Evolutionary conservation across 2,113 vertebrate genomes (phyloP).

Genomic region (Hiodon tergisus): DNA sequence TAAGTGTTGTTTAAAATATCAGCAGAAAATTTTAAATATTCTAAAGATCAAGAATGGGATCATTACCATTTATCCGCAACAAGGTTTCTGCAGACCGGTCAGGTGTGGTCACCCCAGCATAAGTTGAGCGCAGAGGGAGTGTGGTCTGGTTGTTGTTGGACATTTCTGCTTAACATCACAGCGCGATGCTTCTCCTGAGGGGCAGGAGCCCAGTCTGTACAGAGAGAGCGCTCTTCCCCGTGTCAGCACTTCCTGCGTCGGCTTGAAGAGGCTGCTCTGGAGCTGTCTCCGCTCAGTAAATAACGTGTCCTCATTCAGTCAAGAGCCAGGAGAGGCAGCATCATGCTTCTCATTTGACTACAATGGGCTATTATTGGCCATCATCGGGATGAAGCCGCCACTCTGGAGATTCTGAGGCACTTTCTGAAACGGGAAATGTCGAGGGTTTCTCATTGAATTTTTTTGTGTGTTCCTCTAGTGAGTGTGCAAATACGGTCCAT

Average conservation of each 20-base stretch:
- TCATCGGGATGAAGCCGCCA: conserved; percentile 76
- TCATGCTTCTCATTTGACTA: conserved; percentile 63
- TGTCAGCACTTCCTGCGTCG: conserved; percentile 65
- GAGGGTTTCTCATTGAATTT: conserved; percentile 62
- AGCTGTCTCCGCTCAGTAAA: conserved; percentile 69
- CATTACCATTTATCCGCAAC: too few relatives aligned
- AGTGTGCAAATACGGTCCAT: conserved; percentile 55
- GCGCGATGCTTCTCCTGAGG: conserved; percentile 55
- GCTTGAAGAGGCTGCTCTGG: conserved; percentile 49
- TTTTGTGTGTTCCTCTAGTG: conserved; percentile 58
- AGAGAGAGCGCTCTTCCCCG: conserved; percentile 44
- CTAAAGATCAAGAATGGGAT: too few relatives aligned
- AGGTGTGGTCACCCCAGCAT: conserved; percentile 28
- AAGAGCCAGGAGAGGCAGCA: conserved; percentile 65
- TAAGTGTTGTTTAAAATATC: too few relatives aligned
- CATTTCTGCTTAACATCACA: conserved; percentile 53
- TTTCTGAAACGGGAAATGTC: conserved; percentile 73
- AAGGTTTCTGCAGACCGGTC: not conserved
- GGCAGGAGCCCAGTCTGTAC: conserved; percentile 58
- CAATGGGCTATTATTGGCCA: conserved; percentile 82
- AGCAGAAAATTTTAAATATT: too few relatives aligned
- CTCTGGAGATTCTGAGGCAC: conserved; percentile 69
- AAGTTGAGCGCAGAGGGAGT: conserved; percentile 38
- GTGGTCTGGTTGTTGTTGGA: conserved; percentile 31
- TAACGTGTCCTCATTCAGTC: conserved; percentile 77